Percentiles rank a stretch among this genome's conserved stretches.
Conservation (phyloP, 2,113 vertebrate species). For the Clarias macrocephalus region DNA sequence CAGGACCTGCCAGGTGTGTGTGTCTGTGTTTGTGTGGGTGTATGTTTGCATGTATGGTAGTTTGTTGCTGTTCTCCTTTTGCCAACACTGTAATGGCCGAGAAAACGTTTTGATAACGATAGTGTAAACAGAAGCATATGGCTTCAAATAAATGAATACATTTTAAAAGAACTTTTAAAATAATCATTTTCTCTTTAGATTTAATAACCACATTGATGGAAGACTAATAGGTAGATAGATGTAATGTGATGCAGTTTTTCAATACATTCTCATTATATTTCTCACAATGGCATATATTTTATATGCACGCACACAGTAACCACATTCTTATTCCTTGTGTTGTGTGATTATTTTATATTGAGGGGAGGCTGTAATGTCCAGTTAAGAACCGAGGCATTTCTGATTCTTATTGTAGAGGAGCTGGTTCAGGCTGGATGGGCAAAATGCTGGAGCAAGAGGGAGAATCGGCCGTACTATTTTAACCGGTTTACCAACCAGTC, state of each 20-base stretch:
- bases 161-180: not conserved
- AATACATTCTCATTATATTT: not conserved
- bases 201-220: not conserved
- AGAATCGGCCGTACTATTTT: constrained; percentile 95
- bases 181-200: not conserved
- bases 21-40: not conserved
- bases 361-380: not conserved
- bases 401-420: constrained; percentile 78
- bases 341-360: not conserved
- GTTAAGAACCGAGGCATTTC: not conserved
- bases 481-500: constrained; percentile 99
- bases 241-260: not conserved
- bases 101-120: not conserved
- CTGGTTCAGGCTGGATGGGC: constrained; percentile 96
- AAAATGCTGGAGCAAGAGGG: constrained; percentile 97
- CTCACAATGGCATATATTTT: not conserved
- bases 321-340: not conserved
- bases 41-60: not conserved
- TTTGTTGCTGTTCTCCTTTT: not conserved
- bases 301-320: not conserved
- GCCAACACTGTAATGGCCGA: not conserved
- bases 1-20: constrained; percentile 91
- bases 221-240: not conserved
- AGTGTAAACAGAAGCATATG: not conserved
- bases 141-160: not conserved